Percentiles rank a stretch among this genome's conserved stretches.
These are phyloP conservation scores for Paramormyrops hopkinsi DNA, from an alignment of 2,797 vertebrate genomes.

Conservation along the genomic window DNA sequence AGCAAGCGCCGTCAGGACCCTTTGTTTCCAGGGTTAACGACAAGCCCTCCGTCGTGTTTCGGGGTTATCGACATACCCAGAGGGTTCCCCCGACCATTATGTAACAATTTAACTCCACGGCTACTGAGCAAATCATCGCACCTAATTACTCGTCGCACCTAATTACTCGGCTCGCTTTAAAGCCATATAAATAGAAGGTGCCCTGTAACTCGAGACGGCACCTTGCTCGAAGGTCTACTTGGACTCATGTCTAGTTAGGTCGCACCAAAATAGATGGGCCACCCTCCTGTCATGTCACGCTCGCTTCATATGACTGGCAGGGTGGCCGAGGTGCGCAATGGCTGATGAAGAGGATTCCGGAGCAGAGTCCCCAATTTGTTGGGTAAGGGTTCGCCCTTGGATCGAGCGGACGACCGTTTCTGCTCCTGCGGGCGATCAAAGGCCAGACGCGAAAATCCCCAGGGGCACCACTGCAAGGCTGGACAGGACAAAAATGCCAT, in stretches of 20 bases:
- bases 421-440: not conserved
- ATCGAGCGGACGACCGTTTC: not conserved
- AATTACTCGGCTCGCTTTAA: not conserved
- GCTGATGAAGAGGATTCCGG: not conserved
- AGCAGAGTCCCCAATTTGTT: not conserved
- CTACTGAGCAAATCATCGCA: not conserved
- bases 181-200: not conserved
- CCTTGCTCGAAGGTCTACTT: not conserved
- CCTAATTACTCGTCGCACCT: not conserved
- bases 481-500: not conserved
- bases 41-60: not conserved
- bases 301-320: not conserved
- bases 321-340: not conserved
- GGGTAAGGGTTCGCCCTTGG: not conserved
- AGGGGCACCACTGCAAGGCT: not conserved
- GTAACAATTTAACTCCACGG: not conserved
- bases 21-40: not conserved
- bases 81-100: not conserved
- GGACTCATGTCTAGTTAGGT: not conserved
- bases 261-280: constrained; percentile 9
- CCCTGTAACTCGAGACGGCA: not conserved
- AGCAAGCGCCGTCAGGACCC: not conserved
- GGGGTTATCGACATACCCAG: not conserved
- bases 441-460: not conserved
- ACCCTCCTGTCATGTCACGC: not conserved